Conservation (phyloP, 2,888 invertebrate species). For the Hermaeophaga mercurialis region DNA sequence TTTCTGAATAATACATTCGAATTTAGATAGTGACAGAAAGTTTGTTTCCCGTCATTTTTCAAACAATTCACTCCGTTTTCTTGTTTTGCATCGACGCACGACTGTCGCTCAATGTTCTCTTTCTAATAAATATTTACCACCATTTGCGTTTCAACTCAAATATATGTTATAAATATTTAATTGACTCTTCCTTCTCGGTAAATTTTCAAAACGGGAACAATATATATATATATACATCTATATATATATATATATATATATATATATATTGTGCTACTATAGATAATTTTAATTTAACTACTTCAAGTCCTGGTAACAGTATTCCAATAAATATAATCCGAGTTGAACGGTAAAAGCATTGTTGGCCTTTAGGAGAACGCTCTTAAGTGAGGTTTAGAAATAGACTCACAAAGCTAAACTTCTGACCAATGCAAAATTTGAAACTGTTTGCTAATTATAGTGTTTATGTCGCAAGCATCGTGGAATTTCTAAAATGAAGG, state of each 20-base stretch:
- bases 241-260: no score
- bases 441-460: not conserved
- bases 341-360: no score
- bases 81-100: slow-evolving; percentile 9
- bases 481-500: not conserved
- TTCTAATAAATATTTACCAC: slow-evolving; percentile 5
- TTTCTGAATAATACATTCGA: slow-evolving; percentile 33
- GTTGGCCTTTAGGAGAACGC: not conserved
- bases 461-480: not conserved
- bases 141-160: no score
- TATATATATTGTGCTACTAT: no score
- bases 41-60: slow-evolving; percentile 28
- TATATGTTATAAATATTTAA: no score
- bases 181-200: no score
- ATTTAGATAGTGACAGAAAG: slow-evolving; percentile 26
- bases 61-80: slow-evolving; percentile 19
- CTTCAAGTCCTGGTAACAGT: no score
- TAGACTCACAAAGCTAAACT: not conserved
- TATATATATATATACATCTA: no score
- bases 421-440: not conserved
- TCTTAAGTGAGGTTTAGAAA: not conserved
- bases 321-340: no score
- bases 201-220: no score
- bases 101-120: slow-evolving; percentile 8
- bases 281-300: no score